A percentile compares a stretch with the other conserved stretches of the same genome.
Conservation (phyloP, 2,888 invertebrate genomes). For the Nemotelus nigrinus region DNA sequence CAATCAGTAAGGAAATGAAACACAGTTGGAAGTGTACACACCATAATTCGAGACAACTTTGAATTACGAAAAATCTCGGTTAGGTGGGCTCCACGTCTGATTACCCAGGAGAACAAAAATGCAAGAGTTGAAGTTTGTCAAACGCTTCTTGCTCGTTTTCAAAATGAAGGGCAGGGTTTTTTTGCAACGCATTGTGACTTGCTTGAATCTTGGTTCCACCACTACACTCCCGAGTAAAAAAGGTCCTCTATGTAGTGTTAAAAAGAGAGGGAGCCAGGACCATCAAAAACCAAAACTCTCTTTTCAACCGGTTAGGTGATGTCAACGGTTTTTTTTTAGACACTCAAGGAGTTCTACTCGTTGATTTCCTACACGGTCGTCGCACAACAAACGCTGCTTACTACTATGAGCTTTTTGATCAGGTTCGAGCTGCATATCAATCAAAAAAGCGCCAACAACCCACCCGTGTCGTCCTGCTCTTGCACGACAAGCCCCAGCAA, state of each 20-base stretch:
- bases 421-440: constrained; percentile 2
- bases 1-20: constrained; percentile 4
- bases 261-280: background rate
- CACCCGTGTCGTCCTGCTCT: constrained; percentile 3
- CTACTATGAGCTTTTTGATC: background rate
- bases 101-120: background rate
- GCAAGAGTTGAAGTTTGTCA: background rate
- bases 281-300: background rate
- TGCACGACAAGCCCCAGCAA: too few species aligned
- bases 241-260: background rate
- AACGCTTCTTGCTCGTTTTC: background rate
- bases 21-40: background rate
- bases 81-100: background rate
- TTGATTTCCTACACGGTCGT: background rate
- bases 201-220: background rate
- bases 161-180: background rate
- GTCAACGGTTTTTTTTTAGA: too few species aligned
- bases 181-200: background rate
- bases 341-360: background rate
- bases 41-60: constrained; percentile 3
- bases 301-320: background rate
- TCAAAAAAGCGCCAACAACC: constrained; percentile 8
- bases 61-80: background rate
- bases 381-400: constrained; percentile 7
- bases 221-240: background rate